Base-by-base conservation (phyloP, 2,888 invertebrate species). In the Drosophila pegasa region DNA sequence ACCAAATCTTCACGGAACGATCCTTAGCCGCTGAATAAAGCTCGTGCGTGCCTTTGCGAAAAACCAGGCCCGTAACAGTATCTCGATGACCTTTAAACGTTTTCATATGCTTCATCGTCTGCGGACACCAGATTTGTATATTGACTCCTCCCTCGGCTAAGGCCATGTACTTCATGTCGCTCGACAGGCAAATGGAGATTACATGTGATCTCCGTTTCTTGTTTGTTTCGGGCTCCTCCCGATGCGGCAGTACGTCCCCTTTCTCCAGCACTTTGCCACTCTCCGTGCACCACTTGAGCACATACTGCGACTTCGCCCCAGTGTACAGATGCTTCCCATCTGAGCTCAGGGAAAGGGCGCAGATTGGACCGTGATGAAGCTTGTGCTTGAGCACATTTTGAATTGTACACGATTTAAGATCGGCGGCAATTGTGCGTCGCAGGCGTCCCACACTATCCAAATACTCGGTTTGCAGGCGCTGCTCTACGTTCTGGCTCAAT, bases 1-100 rank as follows among this genome's bases (percentile, higher is more conserved):
- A 97, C 99, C 99, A 99, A 62, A 98, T 95, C 94, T 98, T 98
- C 0, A 98, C 96, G 16, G 96, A 95, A 76, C 95, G 93, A 90
- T 97, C 97, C 90, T 94, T 94, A 66, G 96, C 95, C 3, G 95
- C 95, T 0, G 97, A 96, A 90, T 96, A 99, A 65, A 99, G 93
- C 56, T 96, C 96, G 92, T 98, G 97, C 3, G 96, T 95, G 76
- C 96, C 95, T 90, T 94, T 95, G 83, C 97, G 95, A 92, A 99
- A 98, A 14, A 95, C 95, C 55, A 99, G 91, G 12, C 97, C 97
- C 1, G 95, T 95, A 0, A 97, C 94, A 22, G 93, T 89, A 75
- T 94, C 95, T 85, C 96, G 94, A 89, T 98, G 97, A 0, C 97
- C 96, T 90, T 93, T 95, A 71, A 99, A 95, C 37, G 96, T 96